Percentiles rank a stretch among this genome's conserved stretches.
phyloP scores from a whole-genome alignment of 2,113 vertebrate genomes.

The Podarcis muralis region DNA sequence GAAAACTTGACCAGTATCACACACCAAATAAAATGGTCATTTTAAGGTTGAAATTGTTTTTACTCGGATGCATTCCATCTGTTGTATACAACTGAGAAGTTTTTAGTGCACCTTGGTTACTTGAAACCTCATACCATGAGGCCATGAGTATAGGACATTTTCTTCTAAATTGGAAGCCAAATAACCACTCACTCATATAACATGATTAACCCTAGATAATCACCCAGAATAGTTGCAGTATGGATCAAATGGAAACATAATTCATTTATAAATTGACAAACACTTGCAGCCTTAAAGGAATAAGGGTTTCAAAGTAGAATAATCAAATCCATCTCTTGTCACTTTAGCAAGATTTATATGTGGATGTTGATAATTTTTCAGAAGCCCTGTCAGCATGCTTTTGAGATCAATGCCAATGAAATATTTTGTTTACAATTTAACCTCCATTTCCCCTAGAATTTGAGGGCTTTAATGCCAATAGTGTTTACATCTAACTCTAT shows the following conservation, averaged over 20 bases:
- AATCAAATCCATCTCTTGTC: constrained; percentile 63
- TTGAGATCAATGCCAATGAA: constrained; percentile 69
- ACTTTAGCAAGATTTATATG: constrained; percentile 62
- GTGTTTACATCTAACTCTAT: constrained; percentile 53
- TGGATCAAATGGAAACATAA: constrained; percentile 41
- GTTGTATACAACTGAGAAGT: neutral
- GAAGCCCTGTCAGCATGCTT: constrained; percentile 55
- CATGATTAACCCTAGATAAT: constrained; percentile 44
- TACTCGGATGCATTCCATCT: neutral
- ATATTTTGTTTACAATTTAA: constrained; percentile 70
- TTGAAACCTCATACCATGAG: constrained; percentile 26
- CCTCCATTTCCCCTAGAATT: constrained; percentile 63
- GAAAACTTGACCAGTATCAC: neutral
- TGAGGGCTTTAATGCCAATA: constrained; percentile 55
- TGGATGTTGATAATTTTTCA: constrained; percentile 58
- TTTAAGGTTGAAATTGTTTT: neutral
- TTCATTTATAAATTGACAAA: constrained; percentile 60
- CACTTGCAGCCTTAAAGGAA: constrained; percentile 42
- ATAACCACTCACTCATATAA: constrained; percentile 46
- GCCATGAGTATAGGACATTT: neutral
- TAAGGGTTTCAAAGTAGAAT: constrained; percentile 59
- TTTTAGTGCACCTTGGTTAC: neutral
- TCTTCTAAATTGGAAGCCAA: constrained; percentile 37
- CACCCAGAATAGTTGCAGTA: constrained; percentile 26
- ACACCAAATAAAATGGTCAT: neutral